phyloP scores from a whole-genome alignment of 2,113 vertebrate genomes.

The Regulus satrapa region DNA sequence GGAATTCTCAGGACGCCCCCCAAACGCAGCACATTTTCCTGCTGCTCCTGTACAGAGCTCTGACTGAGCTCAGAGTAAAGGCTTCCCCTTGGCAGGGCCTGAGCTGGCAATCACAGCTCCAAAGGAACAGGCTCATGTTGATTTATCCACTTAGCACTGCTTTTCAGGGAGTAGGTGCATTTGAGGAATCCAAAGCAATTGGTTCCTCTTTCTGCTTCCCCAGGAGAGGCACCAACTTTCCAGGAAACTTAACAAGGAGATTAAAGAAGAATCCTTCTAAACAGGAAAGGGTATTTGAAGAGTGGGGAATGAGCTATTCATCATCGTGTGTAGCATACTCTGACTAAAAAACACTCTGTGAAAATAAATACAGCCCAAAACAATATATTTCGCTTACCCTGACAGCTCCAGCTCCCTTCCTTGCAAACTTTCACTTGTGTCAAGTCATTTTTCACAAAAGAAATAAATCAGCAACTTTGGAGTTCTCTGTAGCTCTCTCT shows the following conservation, averaged over 20 bases:
- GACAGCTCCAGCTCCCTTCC: slow-evolving; percentile 1
- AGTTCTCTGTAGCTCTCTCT: background rate
- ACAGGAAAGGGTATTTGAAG: slow-evolving; percentile 22
- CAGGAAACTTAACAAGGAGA: slow-evolving; percentile 16
- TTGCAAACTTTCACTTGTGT: background rate
- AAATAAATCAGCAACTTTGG: background rate
- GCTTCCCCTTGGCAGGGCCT: background rate
- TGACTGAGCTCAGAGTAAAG: background rate
- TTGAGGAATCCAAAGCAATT: slow-evolving; percentile 1
- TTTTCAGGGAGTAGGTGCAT: slow-evolving; percentile 21
- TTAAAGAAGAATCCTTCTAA: slow-evolving; percentile 19
- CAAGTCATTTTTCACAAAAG: background rate
- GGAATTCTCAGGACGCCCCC: background rate
- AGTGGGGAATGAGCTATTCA: background rate
- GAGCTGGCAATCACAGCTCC: background rate
- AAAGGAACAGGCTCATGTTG: background rate
- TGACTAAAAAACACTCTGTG: background rate
- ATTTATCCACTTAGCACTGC: background rate
- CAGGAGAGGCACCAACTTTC: slow-evolving; percentile 1
- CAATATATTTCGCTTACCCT: slow-evolving; percentile 18
- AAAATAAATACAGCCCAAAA: slow-evolving; percentile 51
- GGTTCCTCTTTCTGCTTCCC: background rate
- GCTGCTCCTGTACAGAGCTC: background rate
- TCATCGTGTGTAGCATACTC: background rate
- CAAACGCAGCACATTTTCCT: background rate